Base-by-base conservation (phyloP, 2,113 vertebrate species). In the Crypturellus undulatus region DNA sequence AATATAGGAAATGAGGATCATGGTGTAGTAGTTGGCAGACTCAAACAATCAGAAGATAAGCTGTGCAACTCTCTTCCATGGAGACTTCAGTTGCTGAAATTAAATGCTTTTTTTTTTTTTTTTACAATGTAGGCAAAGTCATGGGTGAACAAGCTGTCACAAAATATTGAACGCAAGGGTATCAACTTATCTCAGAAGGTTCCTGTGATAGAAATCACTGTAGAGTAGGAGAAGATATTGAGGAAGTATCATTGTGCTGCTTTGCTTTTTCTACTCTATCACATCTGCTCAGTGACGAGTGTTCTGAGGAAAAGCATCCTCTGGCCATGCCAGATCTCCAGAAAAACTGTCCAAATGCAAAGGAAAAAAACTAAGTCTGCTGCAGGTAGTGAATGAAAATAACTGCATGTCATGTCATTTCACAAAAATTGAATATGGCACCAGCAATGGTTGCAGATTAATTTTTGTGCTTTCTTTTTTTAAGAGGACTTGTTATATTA, bases 221-320 rank as follows among this genome's bases (percentile, higher is more conserved):
- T 8, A 32, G 9, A 36, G 65, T 21, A 4, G 47, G 36, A 28
- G 47, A 52, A 21, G 7, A 3, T 22, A 8, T 1, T 1, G 2
- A 20, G 43, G 19, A 79, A 19, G 15, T 25, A 36, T 30, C 21
- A 21, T 7, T 76, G 17, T 42, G 51, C 25, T 80, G 80, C 49
- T 47, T n/a, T 36, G 45, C 26, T 20, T 58, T 24, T 51, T 6
- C 22, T 11, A 15, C 14, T 77, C 28, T 56, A 69, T 20, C 49
- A 30, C 40, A 58, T 18, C 40, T 65, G 38, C 38, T 38, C 79
- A 67, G 40, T 10, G 16, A 36, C 34, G 49, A 6, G 54, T 65
- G 22, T 43, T 76, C n/a, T 9, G 22, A 79, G 68, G 34, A 58
- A 51, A 40, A 63, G 36, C 9, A 70, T 26, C n/a, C 60, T 19